These are phyloP conservation scores for Adelosebastes latens DNA, from an alignment of 2,797 vertebrate species.

Conservation along the genomic window DNA sequence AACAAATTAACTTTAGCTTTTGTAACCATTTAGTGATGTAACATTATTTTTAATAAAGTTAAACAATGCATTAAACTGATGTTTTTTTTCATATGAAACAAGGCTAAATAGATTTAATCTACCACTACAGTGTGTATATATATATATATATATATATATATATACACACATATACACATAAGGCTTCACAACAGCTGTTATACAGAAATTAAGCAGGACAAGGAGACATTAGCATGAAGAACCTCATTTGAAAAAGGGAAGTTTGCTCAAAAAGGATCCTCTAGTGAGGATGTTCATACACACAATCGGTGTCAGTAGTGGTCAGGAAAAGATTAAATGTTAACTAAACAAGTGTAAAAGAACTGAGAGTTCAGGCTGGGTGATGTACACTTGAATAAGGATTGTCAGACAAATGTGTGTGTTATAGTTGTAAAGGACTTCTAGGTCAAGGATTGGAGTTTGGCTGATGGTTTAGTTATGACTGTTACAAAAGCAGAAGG, in stretches of 20 bases:
- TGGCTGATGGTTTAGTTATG: neutral
- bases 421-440: neutral
- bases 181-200: neutral
- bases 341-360: neutral
- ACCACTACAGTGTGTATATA: neutral
- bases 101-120: neutral
- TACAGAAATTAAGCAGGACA: neutral
- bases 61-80: neutral
- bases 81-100: neutral
- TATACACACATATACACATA: too few species aligned
- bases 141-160: too few species aligned
- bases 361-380: too few species aligned
- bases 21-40: neutral
- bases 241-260: neutral
- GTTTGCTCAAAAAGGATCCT: neutral
- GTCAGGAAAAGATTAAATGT: neutral
- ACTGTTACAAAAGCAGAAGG: conserved; percentile 7
- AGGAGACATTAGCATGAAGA: neutral
- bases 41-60: conserved; percentile 42
- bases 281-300: neutral
- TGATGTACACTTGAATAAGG: neutral
- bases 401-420: neutral
- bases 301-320: neutral
- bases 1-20: neutral
- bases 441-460: neutral